phyloP scores from a whole-genome alignment of 2,888 invertebrate genomes.

The Trichogramma evanescens region DNA sequence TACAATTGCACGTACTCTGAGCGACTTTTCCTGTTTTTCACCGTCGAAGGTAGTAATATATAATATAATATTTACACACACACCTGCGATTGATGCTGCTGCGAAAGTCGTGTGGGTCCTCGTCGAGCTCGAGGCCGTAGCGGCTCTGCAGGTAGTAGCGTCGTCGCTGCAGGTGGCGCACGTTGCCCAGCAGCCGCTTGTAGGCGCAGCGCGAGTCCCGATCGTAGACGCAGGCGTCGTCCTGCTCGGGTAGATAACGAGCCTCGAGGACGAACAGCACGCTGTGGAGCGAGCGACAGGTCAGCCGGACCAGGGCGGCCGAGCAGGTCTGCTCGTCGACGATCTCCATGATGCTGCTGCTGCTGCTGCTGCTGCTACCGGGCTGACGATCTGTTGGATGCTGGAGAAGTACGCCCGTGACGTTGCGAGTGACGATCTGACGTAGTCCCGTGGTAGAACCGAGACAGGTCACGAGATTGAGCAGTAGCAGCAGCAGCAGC shows the following conservation, averaged over 20 bases:
- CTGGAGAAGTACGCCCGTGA: slow-evolving; percentile 28
- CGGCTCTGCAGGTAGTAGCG: slow-evolving; percentile 29
- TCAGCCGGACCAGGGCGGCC: slow-evolving; percentile 33
- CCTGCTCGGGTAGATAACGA: slow-evolving; percentile 32
- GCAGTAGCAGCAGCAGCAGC: slow-evolving; percentile 25
- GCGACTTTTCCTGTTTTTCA: too few species aligned
- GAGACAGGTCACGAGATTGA: slow-evolving; percentile 10
- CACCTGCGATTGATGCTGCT: slow-evolving; percentile 40
- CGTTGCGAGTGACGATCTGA: slow-evolving; percentile 26
- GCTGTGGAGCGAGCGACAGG: slow-evolving; percentile 39
- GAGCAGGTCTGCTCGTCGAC: slow-evolving; percentile 41
- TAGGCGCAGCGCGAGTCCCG: slow-evolving; percentile 17
- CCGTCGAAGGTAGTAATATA: too few species aligned
- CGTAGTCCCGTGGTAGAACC: too few species aligned
- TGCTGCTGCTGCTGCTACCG: slow-evolving; percentile 4
- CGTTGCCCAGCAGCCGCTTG: slow-evolving; percentile 4
- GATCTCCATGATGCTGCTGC: slow-evolving; percentile 37
- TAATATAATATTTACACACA: neutral
- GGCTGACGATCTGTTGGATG: neutral
- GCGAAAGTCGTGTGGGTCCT: slow-evolving; percentile 34
- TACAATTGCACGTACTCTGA: too few species aligned
- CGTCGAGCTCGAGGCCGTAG: slow-evolving; percentile 32
- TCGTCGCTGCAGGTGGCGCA: slow-evolving; percentile 6
- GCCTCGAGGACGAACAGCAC: slow-evolving; percentile 41
- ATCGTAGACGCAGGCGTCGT: slow-evolving; percentile 30